These are phyloP conservation scores for Rhabdornis inornatus DNA, from an alignment of 2,113 vertebrate genomes.

Conservation along the genomic window DNA sequence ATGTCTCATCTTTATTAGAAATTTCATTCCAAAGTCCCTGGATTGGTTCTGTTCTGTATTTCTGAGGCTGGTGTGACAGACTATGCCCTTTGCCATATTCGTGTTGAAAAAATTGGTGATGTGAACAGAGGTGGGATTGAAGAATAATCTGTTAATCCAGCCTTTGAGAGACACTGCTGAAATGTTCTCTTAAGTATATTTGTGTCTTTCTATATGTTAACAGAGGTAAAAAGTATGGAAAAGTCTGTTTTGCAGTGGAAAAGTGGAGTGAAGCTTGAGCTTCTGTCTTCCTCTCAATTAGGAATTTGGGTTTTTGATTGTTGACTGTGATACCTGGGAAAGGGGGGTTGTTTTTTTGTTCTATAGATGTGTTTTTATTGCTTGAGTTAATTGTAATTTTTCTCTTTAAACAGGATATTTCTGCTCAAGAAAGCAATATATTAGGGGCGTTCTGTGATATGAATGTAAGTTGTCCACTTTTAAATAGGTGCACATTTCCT, in stretches of 20 bases:
- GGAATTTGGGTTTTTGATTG: background rate
- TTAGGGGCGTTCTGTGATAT: slow-evolving; percentile 99
- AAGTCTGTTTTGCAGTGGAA: background rate
- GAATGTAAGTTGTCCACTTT: slow-evolving; percentile 87
- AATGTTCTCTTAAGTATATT: background rate
- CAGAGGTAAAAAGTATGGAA: background rate
- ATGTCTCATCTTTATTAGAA: background rate
- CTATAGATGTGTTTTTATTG: background rate
- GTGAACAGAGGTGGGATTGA: background rate
- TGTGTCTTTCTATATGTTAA: background rate
- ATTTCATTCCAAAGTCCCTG: background rate
- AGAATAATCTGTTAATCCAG: background rate
- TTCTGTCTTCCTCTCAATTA: background rate
- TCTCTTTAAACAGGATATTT: slow-evolving; percentile 87
- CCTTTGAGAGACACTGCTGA: background rate
- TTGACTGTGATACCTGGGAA: background rate
- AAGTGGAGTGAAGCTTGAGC: background rate
- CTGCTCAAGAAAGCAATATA: slow-evolving; percentile 98
- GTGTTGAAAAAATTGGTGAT: background rate
- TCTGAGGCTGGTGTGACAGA: background rate
- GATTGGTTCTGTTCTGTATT: background rate
- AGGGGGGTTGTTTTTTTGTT: background rate
- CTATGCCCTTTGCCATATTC: background rate
- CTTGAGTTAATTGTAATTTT: background rate
- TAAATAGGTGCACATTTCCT: background rate